Percentiles rank a stretch among this genome's conserved stretches.
These are phyloP conservation scores for Spodoptera picta DNA, from an alignment of 2,888 invertebrate genomes.

Conservation along the genomic window DNA sequence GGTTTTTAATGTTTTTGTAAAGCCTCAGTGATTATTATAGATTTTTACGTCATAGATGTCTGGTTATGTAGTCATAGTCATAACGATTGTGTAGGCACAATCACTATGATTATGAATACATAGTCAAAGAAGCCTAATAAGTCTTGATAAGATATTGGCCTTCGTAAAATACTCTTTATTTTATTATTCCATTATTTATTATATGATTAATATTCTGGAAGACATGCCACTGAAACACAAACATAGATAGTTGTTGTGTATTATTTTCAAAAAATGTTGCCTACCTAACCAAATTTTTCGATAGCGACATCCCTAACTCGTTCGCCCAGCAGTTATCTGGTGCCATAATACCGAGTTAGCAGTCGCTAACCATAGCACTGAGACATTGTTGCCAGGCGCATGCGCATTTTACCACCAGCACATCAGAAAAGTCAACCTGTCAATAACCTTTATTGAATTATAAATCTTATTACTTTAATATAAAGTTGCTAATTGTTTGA, in stretches of 20 bases:
- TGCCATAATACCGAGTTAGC: conserved; percentile 46
- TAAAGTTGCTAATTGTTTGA: too few species aligned
- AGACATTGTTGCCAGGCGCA: conserved; percentile 25
- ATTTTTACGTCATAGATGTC: conserved; percentile 7
- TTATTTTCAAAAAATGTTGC: too few species aligned
- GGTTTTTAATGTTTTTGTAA: conserved; percentile 18
- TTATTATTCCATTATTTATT: too few species aligned
- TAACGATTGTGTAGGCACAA: neutral
- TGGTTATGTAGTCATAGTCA: neutral
- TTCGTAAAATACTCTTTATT: too few species aligned
- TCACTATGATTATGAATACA: neutral
- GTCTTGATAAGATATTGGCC: too few species aligned
- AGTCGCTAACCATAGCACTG: conserved; percentile 36
- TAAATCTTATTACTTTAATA: too few species aligned
- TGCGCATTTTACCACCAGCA: neutral
- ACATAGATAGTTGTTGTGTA: too few species aligned
- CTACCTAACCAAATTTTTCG: neutral
- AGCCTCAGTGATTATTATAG: neutral
- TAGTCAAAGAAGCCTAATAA: neutral
- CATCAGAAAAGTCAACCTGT: too few species aligned
- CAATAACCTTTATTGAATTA: too few species aligned
- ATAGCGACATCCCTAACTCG: conserved; percentile 29
- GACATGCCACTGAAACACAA: too few species aligned
- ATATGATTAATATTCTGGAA: too few species aligned
- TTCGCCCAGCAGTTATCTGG: conserved; percentile 34